Percentiles rank a stretch among this genome's conserved stretches.
Evolutionary conservation across 2,113 vertebrate species (phyloP).

Genomic region (Caranx ignobilis): DNA sequence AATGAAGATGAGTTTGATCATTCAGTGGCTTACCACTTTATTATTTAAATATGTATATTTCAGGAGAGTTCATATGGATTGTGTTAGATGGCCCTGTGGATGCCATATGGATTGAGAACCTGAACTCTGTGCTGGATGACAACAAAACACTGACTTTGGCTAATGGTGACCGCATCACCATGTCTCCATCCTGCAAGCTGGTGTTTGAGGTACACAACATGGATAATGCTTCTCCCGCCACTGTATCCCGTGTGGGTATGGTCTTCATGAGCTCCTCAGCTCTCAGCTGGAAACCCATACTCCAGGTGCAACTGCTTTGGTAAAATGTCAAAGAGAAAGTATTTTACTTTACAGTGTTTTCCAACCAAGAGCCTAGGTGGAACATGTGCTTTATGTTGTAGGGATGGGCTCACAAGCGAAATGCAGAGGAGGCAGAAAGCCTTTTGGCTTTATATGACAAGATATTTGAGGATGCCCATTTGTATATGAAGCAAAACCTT

Average conservation of each 20-base stretch:
- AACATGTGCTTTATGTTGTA: constrained; percentile 63
- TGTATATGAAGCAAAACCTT: constrained; percentile 68
- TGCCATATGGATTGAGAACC: constrained; percentile 70
- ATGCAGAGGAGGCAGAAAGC: constrained; percentile 79
- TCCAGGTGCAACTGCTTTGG: constrained; percentile 85
- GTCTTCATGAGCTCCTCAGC: constrained; percentile 94
- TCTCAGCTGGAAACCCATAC: constrained; percentile 89
- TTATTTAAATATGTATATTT: constrained; percentile 18
- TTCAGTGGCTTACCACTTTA: background rate
- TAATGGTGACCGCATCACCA: constrained; percentile 86
- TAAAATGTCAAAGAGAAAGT: background rate
- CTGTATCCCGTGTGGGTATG: constrained; percentile 93
- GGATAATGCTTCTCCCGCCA: constrained; percentile 93
- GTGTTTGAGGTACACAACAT: constrained; percentile 94
- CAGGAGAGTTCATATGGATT: constrained; percentile 93
- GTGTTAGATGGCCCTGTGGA: constrained; percentile 86
- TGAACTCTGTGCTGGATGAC: constrained; percentile 71
- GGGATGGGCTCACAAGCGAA: constrained; percentile 88
- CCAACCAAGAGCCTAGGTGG: background rate
- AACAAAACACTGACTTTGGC: constrained; percentile 72
- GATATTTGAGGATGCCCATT: constrained; percentile 68
- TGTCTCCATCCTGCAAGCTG: constrained; percentile 92
- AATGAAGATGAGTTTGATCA: background rate
- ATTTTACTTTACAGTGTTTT: background rate
- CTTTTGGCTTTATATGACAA: constrained; percentile 82